phyloP scores from a whole-genome alignment of 2,113 vertebrate genomes.

The Catharus fuscescens region DNA sequence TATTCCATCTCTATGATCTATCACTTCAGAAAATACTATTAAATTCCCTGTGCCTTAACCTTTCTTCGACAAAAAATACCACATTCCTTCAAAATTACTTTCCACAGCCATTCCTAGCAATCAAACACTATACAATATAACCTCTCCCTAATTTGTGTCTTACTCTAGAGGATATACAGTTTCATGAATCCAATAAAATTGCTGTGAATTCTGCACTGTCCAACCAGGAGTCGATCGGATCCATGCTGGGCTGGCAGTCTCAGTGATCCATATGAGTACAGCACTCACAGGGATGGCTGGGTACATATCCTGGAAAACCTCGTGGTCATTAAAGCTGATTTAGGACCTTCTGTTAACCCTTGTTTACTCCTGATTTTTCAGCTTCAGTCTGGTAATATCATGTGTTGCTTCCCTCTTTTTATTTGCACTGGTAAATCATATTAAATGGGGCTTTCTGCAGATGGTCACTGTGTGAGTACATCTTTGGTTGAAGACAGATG shows the following conservation, averaged over 20 bases:
- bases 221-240: fast-evolving
- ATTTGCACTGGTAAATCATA: neutral
- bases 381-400: neutral
- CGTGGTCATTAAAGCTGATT: neutral
- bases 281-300: neutral
- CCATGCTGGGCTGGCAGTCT: neutral
- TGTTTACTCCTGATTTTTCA: neutral
- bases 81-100: neutral
- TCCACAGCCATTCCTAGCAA: neutral
- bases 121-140: neutral
- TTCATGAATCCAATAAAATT: neutral
- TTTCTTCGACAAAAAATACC: neutral
- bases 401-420: neutral
- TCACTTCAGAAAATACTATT: neutral
- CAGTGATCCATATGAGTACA: fast-evolving
- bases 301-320: neutral
- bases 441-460: neutral
- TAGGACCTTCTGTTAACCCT: neutral
- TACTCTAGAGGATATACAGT: neutral
- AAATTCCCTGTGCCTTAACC: neutral
- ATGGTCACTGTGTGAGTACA: neutral
- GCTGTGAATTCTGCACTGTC: neutral
- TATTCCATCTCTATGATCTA: neutral
- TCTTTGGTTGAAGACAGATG: neutral
- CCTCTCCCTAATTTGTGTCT: neutral